Evolutionary conservation across 2,888 invertebrate species (phyloP).

Genomic region (Drosophila quinaria): DNA sequence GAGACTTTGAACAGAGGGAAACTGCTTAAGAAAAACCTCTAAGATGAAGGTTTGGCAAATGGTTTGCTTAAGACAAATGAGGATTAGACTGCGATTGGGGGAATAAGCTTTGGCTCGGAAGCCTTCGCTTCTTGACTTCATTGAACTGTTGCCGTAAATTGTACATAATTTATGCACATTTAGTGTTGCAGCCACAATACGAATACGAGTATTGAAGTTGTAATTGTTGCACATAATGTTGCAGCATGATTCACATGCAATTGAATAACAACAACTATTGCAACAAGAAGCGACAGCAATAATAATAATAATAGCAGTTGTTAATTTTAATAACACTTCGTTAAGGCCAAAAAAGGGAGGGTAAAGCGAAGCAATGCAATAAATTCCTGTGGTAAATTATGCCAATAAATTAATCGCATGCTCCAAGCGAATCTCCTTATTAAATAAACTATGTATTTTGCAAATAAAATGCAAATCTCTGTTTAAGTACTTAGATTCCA

Average conservation of each 20-base stretch:
- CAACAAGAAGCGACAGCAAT: constrained; percentile 8
- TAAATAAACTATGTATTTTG: constrained; percentile 11
- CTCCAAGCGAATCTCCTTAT: constrained; percentile 22
- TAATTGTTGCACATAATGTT: constrained; percentile 39
- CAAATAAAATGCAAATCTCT: constrained; percentile 4
- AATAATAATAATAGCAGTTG: constrained; percentile 42
- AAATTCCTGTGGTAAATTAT: constrained; percentile 25
- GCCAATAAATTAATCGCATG: constrained; percentile 32
- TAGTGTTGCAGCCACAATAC: constrained; percentile 6
- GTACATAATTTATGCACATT: constrained; percentile 70
- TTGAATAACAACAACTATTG: constrained; percentile 16
- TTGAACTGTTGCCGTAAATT: constrained; percentile 61
- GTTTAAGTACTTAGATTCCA: neutral
- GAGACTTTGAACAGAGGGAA: neutral
- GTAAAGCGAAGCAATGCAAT: constrained; percentile 12
- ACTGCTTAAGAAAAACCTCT: neutral
- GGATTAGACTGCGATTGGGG: neutral
- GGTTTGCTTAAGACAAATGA: neutral
- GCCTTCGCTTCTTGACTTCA: constrained; percentile 26
- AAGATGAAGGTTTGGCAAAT: constrained; percentile 5
- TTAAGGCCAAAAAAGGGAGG: constrained; percentile 5
- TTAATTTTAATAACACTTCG: constrained; percentile 45
- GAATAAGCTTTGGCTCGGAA: neutral
- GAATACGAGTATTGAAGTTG: neutral
- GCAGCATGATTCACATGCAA: constrained; percentile 25